Evolutionary conservation across 2,888 invertebrate species (phyloP).

Genomic region (Apotomis capreana): DNA sequence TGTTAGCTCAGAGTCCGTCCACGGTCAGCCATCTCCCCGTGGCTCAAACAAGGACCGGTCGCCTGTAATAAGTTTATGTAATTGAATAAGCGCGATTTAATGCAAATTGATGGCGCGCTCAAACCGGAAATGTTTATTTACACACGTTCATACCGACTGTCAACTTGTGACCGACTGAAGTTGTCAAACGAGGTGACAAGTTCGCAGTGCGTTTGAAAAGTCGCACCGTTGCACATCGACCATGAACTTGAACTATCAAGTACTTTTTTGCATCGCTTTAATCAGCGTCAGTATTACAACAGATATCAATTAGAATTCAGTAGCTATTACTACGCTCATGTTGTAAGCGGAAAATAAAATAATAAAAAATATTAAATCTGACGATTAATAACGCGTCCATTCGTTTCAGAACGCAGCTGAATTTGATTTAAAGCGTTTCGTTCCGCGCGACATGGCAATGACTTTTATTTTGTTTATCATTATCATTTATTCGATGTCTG

Average conservation of each 20-base stretch:
- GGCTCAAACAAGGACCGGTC: slow-evolving; percentile 59
- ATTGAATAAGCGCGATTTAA: slow-evolving; percentile 78
- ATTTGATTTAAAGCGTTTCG: slow-evolving; percentile 50
- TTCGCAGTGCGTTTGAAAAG: slow-evolving; percentile 58
- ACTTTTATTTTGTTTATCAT: slow-evolving; percentile 46
- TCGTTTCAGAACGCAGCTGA: slow-evolving; percentile 61
- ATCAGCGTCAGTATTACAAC: slow-evolving; percentile 15
- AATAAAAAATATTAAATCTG: slow-evolving; percentile 38
- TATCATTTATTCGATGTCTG: slow-evolving; percentile 28
- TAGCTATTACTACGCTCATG: slow-evolving; percentile 38
- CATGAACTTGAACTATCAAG: slow-evolving; percentile 70
- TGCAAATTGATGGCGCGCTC: slow-evolving; percentile 70
- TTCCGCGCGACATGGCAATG: slow-evolving; percentile 59
- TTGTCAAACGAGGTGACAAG: slow-evolving; percentile 56
- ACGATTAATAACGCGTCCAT: slow-evolving; percentile 46
- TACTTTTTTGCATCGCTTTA: slow-evolving; percentile 23
- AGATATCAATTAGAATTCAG: slow-evolving; percentile 37
- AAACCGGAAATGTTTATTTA: slow-evolving; percentile 54
- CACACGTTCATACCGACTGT: slow-evolving; percentile 70
- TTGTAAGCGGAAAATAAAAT: slow-evolving; percentile 23
- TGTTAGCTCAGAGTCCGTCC: slow-evolving; percentile 61
- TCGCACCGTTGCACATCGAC: slow-evolving; percentile 49
- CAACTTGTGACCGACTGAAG: slow-evolving; percentile 74
- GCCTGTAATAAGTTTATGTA: slow-evolving; percentile 69
- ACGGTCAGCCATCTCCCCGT: slow-evolving; percentile 61